Percentiles rank a stretch among this genome's conserved stretches.
These are phyloP conservation scores for Dissostichus mawsoni DNA, from an alignment of 2,113 vertebrate genomes.

Conservation along the genomic window DNA sequence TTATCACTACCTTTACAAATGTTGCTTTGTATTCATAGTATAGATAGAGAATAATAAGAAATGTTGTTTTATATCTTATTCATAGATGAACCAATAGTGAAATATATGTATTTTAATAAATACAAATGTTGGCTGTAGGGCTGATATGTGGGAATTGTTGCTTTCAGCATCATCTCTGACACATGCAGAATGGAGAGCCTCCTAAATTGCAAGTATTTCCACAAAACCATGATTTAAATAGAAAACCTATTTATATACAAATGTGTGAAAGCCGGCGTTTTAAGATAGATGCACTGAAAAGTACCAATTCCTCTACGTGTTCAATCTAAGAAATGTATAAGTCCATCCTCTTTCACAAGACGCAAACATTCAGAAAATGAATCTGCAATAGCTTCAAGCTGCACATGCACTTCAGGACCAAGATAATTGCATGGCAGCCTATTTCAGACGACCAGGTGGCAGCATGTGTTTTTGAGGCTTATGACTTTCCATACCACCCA, in stretches of 20 bases:
- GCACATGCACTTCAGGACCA: slow-evolving; percentile 32
- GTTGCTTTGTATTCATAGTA: background rate
- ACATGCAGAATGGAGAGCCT: background rate
- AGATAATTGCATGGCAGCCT: slow-evolving; percentile 63
- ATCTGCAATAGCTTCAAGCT: slow-evolving; percentile 34
- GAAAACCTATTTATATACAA: background rate
- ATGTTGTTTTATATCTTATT: background rate
- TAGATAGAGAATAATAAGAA: background rate
- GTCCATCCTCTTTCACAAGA: slow-evolving; percentile 14
- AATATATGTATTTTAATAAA: background rate
- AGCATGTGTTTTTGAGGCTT: slow-evolving; percentile 72
- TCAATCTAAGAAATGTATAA: slow-evolving; percentile 20
- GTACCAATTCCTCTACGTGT: background rate
- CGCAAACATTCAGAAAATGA: slow-evolving; percentile 35
- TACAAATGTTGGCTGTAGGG: background rate
- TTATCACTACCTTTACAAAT: background rate
- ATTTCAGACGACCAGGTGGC: slow-evolving; percentile 75
- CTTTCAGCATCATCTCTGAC: background rate
- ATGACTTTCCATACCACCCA: slow-evolving; percentile 72
- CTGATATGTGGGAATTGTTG: background rate
- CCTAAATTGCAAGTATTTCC: background rate
- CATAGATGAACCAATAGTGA: too few species aligned
- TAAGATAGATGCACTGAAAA: background rate
- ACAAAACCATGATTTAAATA: background rate
- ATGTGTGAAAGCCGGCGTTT: background rate